Evolutionary conservation across 2,113 vertebrate genomes (phyloP).

Genomic region (Daboia siamensis): DNA sequence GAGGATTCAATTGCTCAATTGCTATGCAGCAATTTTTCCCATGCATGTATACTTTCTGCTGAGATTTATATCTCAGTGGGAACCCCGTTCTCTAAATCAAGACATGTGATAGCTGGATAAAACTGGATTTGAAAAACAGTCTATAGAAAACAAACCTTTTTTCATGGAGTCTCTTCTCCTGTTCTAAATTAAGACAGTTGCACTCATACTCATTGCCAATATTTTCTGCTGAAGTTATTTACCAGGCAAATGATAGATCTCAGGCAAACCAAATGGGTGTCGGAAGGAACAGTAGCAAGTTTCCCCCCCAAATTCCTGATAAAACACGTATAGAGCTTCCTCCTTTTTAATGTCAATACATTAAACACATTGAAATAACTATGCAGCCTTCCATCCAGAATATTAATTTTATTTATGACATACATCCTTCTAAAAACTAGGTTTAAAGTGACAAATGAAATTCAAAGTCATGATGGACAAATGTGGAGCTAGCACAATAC

Average conservation of each 20-base stretch:
- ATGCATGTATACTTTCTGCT: not conserved
- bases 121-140: not conserved
- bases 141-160: not conserved
- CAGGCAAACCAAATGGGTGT: conserved; percentile 6
- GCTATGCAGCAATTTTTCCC: not conserved
- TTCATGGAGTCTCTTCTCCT: not conserved
- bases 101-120: not conserved
- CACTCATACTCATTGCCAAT: not conserved
- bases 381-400: not conserved
- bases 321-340: not conserved
- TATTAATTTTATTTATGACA: not conserved
- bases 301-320: conserved; percentile 1
- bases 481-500: not conserved
- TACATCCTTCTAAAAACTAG: not conserved
- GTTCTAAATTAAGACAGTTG: conserved; percentile 20
- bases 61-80: not conserved
- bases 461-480: conserved; percentile 12
- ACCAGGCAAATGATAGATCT: conserved; percentile 12
- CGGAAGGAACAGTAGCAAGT: not conserved
- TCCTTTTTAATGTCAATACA: conserved; percentile 16
- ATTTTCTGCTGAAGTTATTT: conserved; percentile 7
- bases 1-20: not conserved
- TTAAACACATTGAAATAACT: not conserved
- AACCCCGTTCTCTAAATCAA: conserved; percentile 12
- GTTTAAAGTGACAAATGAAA: not conserved